Percentiles rank a stretch among this genome's conserved stretches.
phyloP scores from a whole-genome alignment of 2,113 vertebrate species.

The Sprattus sprattus region DNA sequence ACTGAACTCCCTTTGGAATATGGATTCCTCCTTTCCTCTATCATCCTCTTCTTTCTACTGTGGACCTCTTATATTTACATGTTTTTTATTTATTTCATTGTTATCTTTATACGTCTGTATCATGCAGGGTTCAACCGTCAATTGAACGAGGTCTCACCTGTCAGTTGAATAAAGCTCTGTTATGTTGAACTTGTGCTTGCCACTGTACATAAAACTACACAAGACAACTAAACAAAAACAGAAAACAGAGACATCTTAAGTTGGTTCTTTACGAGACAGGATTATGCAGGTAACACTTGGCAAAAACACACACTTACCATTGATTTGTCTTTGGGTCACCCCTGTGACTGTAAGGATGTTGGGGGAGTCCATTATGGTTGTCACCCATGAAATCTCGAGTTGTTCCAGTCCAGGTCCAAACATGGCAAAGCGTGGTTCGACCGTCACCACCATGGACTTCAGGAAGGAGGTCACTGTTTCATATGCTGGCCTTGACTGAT shows the following conservation, averaged over 20 bases:
- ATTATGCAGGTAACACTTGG: neutral
- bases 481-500: slow-evolving; percentile 69
- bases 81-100: neutral
- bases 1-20: neutral
- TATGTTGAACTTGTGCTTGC: slow-evolving; percentile 79
- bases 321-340: slow-evolving; percentile 82
- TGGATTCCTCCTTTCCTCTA: neutral
- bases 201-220: slow-evolving; percentile 71
- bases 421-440: slow-evolving; percentile 91
- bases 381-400: slow-evolving; percentile 85
- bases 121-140: neutral
- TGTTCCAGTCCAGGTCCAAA: slow-evolving; percentile 93
- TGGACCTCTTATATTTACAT: neutral
- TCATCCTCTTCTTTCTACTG: neutral
- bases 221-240: neutral
- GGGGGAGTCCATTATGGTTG: slow-evolving; percentile 81
- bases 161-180: slow-evolving; percentile 80
- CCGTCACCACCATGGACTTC: slow-evolving; percentile 79
- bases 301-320: slow-evolving; percentile 67
- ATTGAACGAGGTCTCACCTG: slow-evolving; percentile 64
- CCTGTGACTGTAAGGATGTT: slow-evolving; percentile 79
- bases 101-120: neutral
- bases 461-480: slow-evolving; percentile 81
- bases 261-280: neutral
- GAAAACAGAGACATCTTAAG: neutral